phyloP scores from a whole-genome alignment of 1,140 invertebrate species.

The Nephila pilipes region DNA sequence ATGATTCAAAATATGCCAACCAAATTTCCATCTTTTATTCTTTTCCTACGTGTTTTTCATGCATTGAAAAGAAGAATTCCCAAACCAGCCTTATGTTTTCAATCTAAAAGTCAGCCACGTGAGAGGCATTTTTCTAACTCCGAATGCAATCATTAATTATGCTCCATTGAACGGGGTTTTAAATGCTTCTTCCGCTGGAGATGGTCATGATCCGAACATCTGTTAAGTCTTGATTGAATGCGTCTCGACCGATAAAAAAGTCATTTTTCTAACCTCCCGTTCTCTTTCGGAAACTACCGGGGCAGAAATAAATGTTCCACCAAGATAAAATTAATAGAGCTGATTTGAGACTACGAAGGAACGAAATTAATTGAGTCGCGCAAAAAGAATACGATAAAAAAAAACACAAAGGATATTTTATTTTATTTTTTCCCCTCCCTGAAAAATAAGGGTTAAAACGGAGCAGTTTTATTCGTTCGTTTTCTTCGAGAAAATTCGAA shows the following conservation, averaged over 20 bases:
- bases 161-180: background rate
- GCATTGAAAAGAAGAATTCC: background rate
- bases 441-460: background rate
- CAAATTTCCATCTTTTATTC: too few species aligned
- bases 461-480: background rate
- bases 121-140: background rate
- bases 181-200: conserved; percentile 14
- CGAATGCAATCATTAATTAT: background rate
- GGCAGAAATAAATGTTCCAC: background rate
- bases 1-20: too few species aligned
- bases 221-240: conserved; percentile 30
- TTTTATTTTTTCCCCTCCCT: background rate
- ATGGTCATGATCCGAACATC: conserved; percentile 4
- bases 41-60: too few species aligned
- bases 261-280: conserved; percentile 5
- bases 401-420: background rate
- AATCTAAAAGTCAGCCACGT: background rate
- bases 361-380: conserved; percentile 16
- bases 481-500: background rate
- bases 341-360: background rate
- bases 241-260: conserved; percentile 29
- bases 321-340: conserved; percentile 29
- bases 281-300: background rate
- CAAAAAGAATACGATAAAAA: too few species aligned
- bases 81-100: background rate